phyloP scores from a whole-genome alignment of 2,113 vertebrate species.

The Dipodomys ordii region DNA sequence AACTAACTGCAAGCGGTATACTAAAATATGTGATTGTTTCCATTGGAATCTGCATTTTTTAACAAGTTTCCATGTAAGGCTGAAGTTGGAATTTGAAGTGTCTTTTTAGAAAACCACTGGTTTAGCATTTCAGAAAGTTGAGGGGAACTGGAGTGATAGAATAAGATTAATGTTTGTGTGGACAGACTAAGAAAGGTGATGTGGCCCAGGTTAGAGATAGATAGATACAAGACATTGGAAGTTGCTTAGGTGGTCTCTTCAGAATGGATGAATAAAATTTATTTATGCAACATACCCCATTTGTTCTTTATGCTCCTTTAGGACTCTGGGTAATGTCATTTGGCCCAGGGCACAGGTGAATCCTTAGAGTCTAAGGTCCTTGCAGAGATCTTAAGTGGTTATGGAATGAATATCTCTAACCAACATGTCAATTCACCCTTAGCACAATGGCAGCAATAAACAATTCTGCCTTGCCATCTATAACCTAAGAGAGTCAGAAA shows the following conservation, averaged over 20 bases:
- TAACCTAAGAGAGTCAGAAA: neutral
- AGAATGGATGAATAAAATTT: neutral
- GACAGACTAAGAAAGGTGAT: neutral
- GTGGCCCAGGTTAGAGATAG: neutral
- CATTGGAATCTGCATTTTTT: too few species aligned
- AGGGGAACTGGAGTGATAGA: neutral
- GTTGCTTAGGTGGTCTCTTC: neutral
- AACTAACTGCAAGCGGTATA: too few species aligned
- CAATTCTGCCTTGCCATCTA: neutral
- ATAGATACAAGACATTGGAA: neutral
- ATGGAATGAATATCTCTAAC: neutral
- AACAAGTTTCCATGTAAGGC: neutral
- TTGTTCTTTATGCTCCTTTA: neutral
- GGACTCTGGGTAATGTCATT: neutral
- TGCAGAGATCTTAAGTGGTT: neutral
- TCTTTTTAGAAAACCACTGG: neutral
- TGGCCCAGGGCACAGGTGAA: neutral
- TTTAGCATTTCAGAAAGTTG: neutral
- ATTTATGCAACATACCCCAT: accelerated
- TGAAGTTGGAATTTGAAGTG: neutral
- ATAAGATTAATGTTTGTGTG: too few species aligned
- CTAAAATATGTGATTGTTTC: too few species aligned
- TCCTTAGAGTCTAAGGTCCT: neutral
- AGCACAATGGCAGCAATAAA: neutral
- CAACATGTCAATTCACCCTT: neutral